Conservation (phyloP, 1,140 invertebrate genomes). For the Babylonia areolata region DNA sequence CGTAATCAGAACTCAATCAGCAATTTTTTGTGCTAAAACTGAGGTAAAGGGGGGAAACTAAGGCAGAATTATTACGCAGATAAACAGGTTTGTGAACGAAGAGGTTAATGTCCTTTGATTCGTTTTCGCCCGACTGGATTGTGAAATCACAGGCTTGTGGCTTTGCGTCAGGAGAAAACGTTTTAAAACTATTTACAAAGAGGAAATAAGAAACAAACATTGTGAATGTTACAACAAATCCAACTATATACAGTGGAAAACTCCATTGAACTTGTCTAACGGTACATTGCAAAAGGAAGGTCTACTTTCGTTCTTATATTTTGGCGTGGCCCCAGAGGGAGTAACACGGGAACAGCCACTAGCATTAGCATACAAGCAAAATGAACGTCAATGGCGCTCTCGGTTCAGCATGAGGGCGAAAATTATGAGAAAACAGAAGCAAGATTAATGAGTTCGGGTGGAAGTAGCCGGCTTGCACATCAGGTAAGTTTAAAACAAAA, state of each 20-base stretch:
- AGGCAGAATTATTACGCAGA: too few species aligned
- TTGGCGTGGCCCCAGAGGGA: conserved; percentile 24
- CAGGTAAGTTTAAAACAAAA: conserved; percentile 31
- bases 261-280: too few species aligned
- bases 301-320: not conserved
- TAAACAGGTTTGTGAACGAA: not conserved
- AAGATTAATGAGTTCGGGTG: conserved; percentile 49
- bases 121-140: not conserved
- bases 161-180: not conserved
- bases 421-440: conserved; percentile 48
- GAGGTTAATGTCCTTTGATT: not conserved
- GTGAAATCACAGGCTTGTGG: not conserved
- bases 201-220: not conserved
- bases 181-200: too few species aligned
- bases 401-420: conserved; percentile 52
- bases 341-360: conserved; percentile 33
- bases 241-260: too few species aligned
- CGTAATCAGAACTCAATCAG: too few species aligned
- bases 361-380: conserved; percentile 57
- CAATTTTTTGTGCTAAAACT: too few species aligned
- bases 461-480: conserved; percentile 45
- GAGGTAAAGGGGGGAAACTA: not conserved
- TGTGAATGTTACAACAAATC: not conserved
- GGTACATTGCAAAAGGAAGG: too few species aligned
- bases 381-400: conserved; percentile 60